Conservation (phyloP, 1,140 invertebrate species). For the Lerema accius region DNA sequence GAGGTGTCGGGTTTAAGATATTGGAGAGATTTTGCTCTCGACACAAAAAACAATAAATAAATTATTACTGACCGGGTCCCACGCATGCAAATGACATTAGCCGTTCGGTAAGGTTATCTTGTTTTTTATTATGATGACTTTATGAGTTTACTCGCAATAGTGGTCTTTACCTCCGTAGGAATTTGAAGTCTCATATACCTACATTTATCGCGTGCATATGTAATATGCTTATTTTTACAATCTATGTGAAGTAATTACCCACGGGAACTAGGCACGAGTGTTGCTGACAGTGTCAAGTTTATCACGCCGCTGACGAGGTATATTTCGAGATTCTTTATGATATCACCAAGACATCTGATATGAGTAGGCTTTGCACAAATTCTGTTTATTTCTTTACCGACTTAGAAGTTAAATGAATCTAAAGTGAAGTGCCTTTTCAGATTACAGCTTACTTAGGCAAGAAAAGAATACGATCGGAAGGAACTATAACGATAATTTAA, state of each 20-base stretch:
- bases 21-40: slow-evolving; percentile 31
- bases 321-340: slow-evolving; percentile 19
- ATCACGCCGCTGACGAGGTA: slow-evolving; percentile 20
- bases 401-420: background rate
- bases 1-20: slow-evolving; percentile 26
- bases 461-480: background rate
- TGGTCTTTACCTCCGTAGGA: background rate
- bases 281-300: slow-evolving; percentile 15
- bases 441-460: background rate
- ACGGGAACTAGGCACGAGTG: slow-evolving; percentile 10
- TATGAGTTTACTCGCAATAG: slow-evolving; percentile 1
- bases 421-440: background rate
- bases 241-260: slow-evolving; percentile 2
- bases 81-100: slow-evolving; percentile 20
- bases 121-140: slow-evolving; percentile 16
- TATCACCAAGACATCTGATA: slow-evolving; percentile 18
- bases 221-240: slow-evolving; percentile 7
- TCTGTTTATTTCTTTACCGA: background rate
- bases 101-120: slow-evolving; percentile 17
- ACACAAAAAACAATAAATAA: slow-evolving; percentile 34
- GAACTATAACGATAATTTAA: background rate
- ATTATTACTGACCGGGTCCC: slow-evolving; percentile 6
- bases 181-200: background rate
- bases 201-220: background rate
- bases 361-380: slow-evolving; percentile 18